A percentile compares a stretch with the other conserved stretches of the same genome.
Evolutionary conservation across 1,140 invertebrate species (phyloP).

Genomic region (Leptopilina boulardi): DNA sequence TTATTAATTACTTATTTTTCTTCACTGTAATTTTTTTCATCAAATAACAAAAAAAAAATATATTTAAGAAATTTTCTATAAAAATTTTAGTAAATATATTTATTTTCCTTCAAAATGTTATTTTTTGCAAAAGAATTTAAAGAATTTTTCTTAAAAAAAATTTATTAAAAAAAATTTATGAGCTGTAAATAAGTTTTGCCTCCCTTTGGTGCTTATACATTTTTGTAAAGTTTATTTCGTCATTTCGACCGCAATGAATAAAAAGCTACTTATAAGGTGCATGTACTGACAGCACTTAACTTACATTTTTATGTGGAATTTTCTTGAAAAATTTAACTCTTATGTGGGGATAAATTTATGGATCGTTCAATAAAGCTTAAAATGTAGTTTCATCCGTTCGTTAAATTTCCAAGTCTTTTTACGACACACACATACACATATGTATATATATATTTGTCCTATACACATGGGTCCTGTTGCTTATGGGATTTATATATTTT

Average conservation of each 20-base stretch:
- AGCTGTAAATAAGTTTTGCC: neutral
- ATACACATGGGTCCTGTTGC: neutral
- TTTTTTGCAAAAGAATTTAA: too few species aligned
- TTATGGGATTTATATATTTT: conserved; percentile 11
- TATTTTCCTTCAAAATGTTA: too few species aligned
- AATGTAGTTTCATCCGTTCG: neutral
- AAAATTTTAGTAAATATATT: too few species aligned
- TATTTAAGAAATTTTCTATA: too few species aligned
- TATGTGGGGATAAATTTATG: conserved; percentile 9
- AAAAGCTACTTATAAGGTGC: neutral
- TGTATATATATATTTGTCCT: neutral
- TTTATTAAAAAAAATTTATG: too few species aligned
- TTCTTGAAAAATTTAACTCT: neutral
- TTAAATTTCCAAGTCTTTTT: neutral
- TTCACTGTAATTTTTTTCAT: too few species aligned
- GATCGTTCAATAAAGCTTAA: neutral
- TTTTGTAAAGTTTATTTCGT: neutral
- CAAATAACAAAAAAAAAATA: too few species aligned
- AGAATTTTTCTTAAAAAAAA: too few species aligned
- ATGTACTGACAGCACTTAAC: neutral
- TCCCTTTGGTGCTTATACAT: neutral
- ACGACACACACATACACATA: neutral
- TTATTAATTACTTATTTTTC: too few species aligned
- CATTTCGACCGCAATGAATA: neutral
- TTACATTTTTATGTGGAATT: neutral